Percentiles rank a stretch among this genome's conserved stretches.
Evolutionary conservation across 2,888 invertebrate genomes (phyloP).

Genomic region (Drosophila tanythrix): DNA sequence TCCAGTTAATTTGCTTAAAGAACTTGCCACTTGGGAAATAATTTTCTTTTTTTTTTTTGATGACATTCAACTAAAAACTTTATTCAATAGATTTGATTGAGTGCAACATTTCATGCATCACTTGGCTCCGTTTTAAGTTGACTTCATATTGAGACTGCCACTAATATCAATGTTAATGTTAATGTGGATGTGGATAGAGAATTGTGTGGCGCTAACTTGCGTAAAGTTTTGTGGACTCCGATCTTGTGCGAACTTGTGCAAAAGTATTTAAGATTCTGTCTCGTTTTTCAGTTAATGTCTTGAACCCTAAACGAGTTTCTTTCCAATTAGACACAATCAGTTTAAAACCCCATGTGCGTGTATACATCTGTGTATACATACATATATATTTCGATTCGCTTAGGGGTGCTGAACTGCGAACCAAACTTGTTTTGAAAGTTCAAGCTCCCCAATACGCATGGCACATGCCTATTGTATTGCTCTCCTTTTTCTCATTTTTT

Average conservation of each 20-base stretch:
- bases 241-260: constrained; percentile 12
- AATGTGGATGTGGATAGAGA: neutral
- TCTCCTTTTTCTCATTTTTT: neutral
- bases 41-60: neutral
- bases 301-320: constrained; percentile 58
- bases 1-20: neutral
- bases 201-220: constrained; percentile 14
- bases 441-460: constrained; percentile 22
- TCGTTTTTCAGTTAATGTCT: constrained; percentile 23
- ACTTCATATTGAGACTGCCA: neutral
- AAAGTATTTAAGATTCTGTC: constrained; percentile 29
- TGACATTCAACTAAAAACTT: neutral
- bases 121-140: neutral
- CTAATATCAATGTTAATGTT: neutral
- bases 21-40: neutral
- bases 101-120: neutral
- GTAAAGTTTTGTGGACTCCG: neutral
- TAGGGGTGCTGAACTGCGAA: constrained; percentile 48
- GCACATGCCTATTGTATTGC: neutral
- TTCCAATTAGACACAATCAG: constrained; percentile 39
- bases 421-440: constrained; percentile 39
- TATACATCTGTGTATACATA: neutral
- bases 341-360: constrained; percentile 26
- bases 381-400: neutral
- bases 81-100: neutral